A percentile compares a stretch with the other conserved stretches of the same genome.
Evolutionary conservation across 2,888 invertebrate genomes (phyloP).

Genomic region (Troilus luridus): DNA sequence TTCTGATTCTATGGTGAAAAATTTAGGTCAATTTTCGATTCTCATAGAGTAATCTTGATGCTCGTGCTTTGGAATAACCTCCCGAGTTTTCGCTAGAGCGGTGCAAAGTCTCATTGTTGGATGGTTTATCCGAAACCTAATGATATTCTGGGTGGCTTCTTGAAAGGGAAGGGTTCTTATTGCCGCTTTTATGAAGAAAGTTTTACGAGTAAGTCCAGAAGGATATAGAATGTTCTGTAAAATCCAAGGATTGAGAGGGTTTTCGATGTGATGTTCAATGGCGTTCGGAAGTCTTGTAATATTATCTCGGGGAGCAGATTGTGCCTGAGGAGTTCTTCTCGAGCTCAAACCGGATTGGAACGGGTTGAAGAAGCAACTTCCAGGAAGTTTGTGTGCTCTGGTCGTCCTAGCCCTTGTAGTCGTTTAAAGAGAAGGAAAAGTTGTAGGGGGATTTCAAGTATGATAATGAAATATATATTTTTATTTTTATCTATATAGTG

Average conservation of each 20-base stretch:
- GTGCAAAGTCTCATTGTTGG: too few species aligned
- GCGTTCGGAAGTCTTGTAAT: not conserved
- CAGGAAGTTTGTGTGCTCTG: not conserved
- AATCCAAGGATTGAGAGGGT: not conserved
- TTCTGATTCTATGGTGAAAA: too few species aligned
- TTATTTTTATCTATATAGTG: too few species aligned
- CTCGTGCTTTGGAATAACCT: too few species aligned
- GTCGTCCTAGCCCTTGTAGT: not conserved
- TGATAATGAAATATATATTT: too few species aligned
- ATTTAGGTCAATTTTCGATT: too few species aligned
- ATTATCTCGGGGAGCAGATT: not conserved
- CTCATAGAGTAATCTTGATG: too few species aligned
- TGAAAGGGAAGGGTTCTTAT: not conserved
- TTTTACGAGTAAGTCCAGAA: not conserved
- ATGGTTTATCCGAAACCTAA: not conserved
- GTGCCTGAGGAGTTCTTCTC: not conserved
- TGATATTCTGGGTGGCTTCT: not conserved
- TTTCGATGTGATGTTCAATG: not conserved
- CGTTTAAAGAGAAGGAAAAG: not conserved
- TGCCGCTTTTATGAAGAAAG: not conserved
- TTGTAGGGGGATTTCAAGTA: too few species aligned
- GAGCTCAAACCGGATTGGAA: not conserved
- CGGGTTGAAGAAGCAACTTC: slow-evolving; percentile 8
- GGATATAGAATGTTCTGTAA: not conserved
- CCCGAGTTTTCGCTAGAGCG: too few species aligned